These are phyloP conservation scores for Nephrotoma flavescens DNA, from an alignment of 2,888 invertebrate genomes.

Conservation along the genomic window DNA sequence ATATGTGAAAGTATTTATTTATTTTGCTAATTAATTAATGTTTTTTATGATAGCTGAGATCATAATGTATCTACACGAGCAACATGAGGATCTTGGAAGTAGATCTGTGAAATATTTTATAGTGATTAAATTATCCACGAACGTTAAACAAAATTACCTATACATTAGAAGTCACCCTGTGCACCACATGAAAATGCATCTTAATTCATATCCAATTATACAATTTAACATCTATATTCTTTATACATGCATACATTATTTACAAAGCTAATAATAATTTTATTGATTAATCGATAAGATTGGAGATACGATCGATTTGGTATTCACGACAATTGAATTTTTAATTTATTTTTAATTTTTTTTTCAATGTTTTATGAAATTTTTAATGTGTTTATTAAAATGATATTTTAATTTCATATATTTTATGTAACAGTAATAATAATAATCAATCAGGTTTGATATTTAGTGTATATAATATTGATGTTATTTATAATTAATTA, in stretches of 20 bases:
- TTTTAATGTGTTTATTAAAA: not conserved
- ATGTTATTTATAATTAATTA: not conserved
- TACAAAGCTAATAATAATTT: not conserved
- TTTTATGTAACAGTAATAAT: not conserved
- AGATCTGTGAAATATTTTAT: no score
- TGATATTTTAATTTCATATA: not conserved
- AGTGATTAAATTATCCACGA: no score
- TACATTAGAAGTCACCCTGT: not conserved
- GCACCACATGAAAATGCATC: not conserved
- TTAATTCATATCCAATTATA: not conserved
- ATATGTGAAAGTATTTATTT: no score
- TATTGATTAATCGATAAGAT: not conserved
- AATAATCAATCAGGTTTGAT: not conserved
- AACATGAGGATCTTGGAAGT: no score
- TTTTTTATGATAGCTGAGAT: no score
- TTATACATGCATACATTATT: not conserved
- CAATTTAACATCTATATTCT: not conserved
- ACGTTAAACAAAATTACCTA: no score
- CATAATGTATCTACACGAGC: no score
- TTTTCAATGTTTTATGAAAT: not conserved
- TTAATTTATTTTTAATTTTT: not conserved
- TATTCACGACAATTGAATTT: not conserved
- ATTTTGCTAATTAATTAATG: no score
- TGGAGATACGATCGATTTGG: not conserved
- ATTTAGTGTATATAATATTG: not conserved